Conservation (phyloP, 2,113 vertebrate genomes). For the Proterorhinus semilunaris region DNA sequence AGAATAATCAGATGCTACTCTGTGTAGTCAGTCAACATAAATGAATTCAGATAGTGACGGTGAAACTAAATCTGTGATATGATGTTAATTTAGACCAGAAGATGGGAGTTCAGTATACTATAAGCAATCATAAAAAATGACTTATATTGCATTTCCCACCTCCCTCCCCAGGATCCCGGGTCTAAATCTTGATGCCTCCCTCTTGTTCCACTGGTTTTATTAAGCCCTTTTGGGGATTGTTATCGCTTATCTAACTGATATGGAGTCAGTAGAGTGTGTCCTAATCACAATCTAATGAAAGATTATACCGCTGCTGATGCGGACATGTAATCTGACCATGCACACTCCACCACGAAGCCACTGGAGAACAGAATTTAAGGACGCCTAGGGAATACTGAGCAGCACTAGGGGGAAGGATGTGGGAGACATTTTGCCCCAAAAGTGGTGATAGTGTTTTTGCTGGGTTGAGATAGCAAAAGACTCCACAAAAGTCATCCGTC, state of each 20-base stretch:
- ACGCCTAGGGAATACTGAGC: constrained; percentile 20
- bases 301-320: constrained; percentile 24
- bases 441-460: not conserved
- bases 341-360: constrained; percentile 15
- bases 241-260: constrained; percentile 40
- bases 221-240: constrained; percentile 10
- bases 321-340: constrained; percentile 6
- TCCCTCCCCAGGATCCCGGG: not conserved
- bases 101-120: not conserved
- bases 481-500: constrained; percentile 15
- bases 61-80: not conserved
- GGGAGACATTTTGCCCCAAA: not conserved
- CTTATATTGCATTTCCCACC: not conserved
- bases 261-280: constrained; percentile 41
- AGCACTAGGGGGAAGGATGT: not conserved
- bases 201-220: constrained; percentile 6
- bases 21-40: not conserved
- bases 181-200: constrained; percentile 1
- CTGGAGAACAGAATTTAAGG: constrained; percentile 2
- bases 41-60: not conserved
- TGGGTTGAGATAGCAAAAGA: constrained; percentile 27
- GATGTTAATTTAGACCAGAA: not conserved
- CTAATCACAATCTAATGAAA: constrained; percentile 41
- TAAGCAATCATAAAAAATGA: constrained; percentile 3
- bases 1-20: too few relatives aligned